A percentile compares a stretch with the other conserved stretches of the same genome.
Evolutionary conservation across 2,797 vertebrate genomes (phyloP).

Genomic region (Artibeus lituratus): DNA sequence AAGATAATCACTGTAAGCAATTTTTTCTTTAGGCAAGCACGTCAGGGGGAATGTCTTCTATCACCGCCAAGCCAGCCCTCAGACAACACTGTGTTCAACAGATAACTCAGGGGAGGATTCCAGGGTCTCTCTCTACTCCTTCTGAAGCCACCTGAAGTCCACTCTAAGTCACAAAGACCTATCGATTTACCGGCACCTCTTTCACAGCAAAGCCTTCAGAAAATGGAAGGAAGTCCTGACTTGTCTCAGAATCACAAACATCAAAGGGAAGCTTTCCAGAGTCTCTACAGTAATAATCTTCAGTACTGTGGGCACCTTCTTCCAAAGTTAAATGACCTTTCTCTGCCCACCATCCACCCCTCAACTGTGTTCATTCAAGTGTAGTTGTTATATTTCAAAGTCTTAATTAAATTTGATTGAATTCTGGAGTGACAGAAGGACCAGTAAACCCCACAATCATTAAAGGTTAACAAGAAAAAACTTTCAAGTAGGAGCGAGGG

Average conservation of each 20-base stretch:
- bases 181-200: background rate
- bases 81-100: background rate
- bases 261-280: background rate
- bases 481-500: background rate
- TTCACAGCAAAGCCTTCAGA: background rate
- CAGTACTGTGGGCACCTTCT: background rate
- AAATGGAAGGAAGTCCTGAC: background rate
- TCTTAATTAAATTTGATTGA: background rate
- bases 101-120: background rate
- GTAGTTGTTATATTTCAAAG: constrained; percentile 13
- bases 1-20: background rate
- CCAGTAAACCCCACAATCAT: constrained; percentile 3
- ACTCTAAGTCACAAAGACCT: background rate
- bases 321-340: background rate
- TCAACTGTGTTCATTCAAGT: background rate
- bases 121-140: background rate
- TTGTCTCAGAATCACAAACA: background rate
- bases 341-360: background rate
- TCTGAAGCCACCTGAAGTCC: background rate
- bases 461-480: constrained; percentile 34
- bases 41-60: background rate
- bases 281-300: background rate
- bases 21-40: background rate
- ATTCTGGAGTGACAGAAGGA: background rate
- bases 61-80: background rate